These are phyloP conservation scores for Clarias macrocephalus DNA, from an alignment of 2,113 vertebrate genomes.

Conservation along the genomic window DNA sequence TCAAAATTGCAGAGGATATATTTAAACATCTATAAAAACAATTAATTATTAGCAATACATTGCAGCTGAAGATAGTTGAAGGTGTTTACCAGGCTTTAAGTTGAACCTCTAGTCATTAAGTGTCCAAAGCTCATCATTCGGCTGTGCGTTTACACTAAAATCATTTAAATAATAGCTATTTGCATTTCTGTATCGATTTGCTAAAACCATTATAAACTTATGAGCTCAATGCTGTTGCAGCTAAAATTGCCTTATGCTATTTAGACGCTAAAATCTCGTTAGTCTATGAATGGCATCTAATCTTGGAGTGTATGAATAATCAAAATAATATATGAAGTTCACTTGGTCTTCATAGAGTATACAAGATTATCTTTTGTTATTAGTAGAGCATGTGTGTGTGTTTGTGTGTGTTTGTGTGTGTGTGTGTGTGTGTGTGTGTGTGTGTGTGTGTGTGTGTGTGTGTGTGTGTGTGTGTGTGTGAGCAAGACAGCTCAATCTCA, in stretches of 20 bases:
- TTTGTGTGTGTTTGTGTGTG: neutral
- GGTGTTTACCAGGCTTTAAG: neutral
- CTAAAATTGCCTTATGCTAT: neutral
- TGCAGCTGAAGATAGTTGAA: neutral
- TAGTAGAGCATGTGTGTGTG: neutral
- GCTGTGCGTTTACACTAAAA: neutral
- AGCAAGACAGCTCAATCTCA: constrained; percentile 41
- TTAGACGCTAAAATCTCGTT: neutral
- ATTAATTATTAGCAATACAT: neutral
- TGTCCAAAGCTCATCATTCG: neutral
- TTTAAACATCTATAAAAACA: neutral
- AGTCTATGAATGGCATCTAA: constrained; percentile 3
- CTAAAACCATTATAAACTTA: constrained; percentile 19
- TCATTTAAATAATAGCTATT: constrained; percentile 25
- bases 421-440: neutral
- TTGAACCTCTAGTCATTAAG: neutral
- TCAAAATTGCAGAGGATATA: neutral
- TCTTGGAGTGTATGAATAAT: constrained; percentile 4
- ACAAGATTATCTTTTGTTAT: neutral
- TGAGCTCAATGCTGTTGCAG: neutral
- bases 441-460: neutral
- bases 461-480: neutral
- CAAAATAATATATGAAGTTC: constrained; percentile 15
- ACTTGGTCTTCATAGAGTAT: neutral
- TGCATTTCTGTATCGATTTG: neutral